Evolutionary conservation across 1,140 invertebrate genomes (phyloP).

Genomic region (Uloborus diversus): DNA sequence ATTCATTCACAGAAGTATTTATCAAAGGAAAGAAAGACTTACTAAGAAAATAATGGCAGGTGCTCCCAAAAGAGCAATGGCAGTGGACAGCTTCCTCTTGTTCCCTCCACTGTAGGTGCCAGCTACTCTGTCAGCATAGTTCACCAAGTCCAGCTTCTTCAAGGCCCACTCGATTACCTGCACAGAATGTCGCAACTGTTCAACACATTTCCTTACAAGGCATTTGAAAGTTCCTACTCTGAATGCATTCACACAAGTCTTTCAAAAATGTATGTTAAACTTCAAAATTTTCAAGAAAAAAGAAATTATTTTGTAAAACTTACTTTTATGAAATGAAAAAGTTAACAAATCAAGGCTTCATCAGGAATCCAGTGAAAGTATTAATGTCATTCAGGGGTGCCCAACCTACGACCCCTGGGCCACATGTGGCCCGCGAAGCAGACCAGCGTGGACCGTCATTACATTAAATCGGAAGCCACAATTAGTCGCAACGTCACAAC

Average conservation of each 20-base stretch:
- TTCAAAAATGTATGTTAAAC: no score
- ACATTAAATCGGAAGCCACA: no score
- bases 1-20: neutral
- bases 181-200: neutral
- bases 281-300: no score
- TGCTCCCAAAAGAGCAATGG: slow-evolving; percentile 81
- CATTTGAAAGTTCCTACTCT: neutral
- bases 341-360: no score
- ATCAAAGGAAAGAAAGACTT: slow-evolving; percentile 1
- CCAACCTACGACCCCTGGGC: no score
- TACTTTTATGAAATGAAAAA: no score
- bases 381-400: no score
- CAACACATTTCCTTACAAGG: neutral
- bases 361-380: no score
- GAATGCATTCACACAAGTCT: neutral
- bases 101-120: slow-evolving; percentile 80
- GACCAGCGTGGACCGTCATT: no score
- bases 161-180: slow-evolving; percentile 67
- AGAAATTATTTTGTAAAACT: no score
- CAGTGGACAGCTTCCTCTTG: slow-evolving; percentile 93
- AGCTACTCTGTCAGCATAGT: slow-evolving; percentile 63
- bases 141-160: slow-evolving; percentile 63
- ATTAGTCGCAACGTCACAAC: no score
- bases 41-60: slow-evolving; percentile 70
- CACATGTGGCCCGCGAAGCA: no score